Percentiles rank a stretch among this genome's conserved stretches.
Evolutionary conservation across 2,797 vertebrate species (phyloP).

Genomic region (Malacoctenus gilli): DNA sequence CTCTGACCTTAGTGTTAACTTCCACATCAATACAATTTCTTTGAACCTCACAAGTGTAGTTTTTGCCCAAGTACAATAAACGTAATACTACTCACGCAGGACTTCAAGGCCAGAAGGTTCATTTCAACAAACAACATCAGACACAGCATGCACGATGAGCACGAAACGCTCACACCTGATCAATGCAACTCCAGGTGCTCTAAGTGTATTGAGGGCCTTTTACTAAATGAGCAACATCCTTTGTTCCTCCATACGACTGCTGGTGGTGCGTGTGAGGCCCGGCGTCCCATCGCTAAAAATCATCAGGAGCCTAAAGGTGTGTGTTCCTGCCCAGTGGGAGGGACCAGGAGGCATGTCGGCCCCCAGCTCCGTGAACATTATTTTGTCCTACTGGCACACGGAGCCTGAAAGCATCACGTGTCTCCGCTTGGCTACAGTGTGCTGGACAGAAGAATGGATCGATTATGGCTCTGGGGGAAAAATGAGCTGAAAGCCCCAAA

Average conservation of each 20-base stretch:
- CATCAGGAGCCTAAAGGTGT: slow-evolving; percentile 52
- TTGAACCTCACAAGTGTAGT: no score
- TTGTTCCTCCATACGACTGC: slow-evolving; percentile 38
- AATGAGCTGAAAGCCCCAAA: no score
- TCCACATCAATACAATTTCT: no score
- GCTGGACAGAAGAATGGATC: no score
- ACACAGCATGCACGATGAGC: neutral
- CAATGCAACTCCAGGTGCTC: slow-evolving; percentile 1
- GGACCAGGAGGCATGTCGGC: slow-evolving; percentile 36
- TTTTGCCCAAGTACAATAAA: no score
- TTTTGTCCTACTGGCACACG: no score
- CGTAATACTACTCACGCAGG: neutral
- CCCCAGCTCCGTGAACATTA: slow-evolving; percentile 18
- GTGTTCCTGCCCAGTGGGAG: slow-evolving; percentile 56
- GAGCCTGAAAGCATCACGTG: neutral
- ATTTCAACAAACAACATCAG: neutral
- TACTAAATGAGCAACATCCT: slow-evolving; percentile 45
- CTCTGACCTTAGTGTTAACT: no score
- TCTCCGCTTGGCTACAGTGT: neutral
- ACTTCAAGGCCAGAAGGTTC: slow-evolving; percentile 1
- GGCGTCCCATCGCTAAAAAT: slow-evolving; percentile 60
- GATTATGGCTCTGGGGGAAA: no score
- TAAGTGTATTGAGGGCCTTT: slow-evolving; percentile 11
- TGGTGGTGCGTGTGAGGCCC: slow-evolving; percentile 40
- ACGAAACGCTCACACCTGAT: neutral